Base-by-base conservation (phyloP, 2,113 vertebrate species). In the Bettongia penicillata region DNA sequence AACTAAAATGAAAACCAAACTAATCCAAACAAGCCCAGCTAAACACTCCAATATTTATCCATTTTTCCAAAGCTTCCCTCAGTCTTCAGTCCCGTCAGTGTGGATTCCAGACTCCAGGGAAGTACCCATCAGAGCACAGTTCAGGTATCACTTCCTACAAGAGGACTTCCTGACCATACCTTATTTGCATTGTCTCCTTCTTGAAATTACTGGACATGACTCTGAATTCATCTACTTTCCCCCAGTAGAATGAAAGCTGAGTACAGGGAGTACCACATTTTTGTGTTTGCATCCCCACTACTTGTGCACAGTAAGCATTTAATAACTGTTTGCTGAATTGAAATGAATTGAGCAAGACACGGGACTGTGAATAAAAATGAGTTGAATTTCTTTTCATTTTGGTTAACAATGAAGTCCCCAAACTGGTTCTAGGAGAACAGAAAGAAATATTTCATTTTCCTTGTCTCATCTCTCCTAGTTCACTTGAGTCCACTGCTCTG, bases 1-100 rank as follows among this genome's bases (percentile, higher is more conserved):
- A 96, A 91, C 37, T 12, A 96, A 96, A 97, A 96, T 90, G 53
- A 4, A 96, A 57, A 91, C 16, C 94, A 95, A 95, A 93, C 47
- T 19, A 94, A 93, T 11, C 28, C 57, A 37, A 95, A 68, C 10
- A 12, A 77, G 37, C 37, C 14, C 1, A 93, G 68, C 11, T 31
- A 94, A 61, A 51, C n/a, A 92, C 9, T 95, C 94, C 22, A 93
- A 94, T 89, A 95, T 89, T 22, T 51, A 96, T 92, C 8, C 28
- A 89, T 48, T 1, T 94, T 16, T 49, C 51, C 10, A 95, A 90
- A 91, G 14, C 53, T 23, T 92, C 57, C 37, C 25, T 93, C 47
- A 84, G 68, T 19, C 37, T n/a, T 14, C 90, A 51, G 48, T 89
- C 7, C 48, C 43, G 91, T 50, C 96, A 52, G 49, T 7, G 16